Conservation (phyloP, 1,140 invertebrate species). For the Chrysomallon squamiferum region DNA sequence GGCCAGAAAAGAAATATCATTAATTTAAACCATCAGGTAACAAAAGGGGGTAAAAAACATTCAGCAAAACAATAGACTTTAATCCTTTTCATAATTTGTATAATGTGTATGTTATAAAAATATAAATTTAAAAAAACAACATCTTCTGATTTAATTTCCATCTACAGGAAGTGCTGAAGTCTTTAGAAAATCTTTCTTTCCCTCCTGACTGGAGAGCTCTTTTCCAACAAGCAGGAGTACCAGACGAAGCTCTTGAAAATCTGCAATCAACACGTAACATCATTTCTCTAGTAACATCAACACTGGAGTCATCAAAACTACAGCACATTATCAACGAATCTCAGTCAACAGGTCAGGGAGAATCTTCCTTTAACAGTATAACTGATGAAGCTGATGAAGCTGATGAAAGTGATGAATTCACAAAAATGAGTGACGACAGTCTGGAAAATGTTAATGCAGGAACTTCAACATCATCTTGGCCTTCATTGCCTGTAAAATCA, state of each 20-base stretch:
- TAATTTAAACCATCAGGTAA: too few species aligned
- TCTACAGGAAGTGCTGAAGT: constrained; percentile 36
- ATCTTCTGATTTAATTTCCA: neutral
- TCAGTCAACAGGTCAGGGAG: neutral
- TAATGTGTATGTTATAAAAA: too few species aligned
- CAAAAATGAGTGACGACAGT: constrained; percentile 6
- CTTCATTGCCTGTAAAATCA: too few species aligned
- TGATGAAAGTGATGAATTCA: neutral
- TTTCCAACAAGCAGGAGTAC: constrained; percentile 42
- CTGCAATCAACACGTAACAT: constrained; percentile 39
- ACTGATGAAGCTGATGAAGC: constrained; percentile 8
- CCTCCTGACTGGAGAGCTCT: constrained; percentile 44
- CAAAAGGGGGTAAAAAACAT: too few species aligned
- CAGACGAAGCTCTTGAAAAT: constrained; percentile 35
- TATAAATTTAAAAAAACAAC: too few species aligned
- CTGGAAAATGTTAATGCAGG: constrained; percentile 4
- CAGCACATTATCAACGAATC: constrained; percentile 16
- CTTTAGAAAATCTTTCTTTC: constrained; percentile 41
- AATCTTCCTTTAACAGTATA: constrained; percentile 8
- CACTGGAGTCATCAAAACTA: constrained; percentile 32
- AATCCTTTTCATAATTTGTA: too few species aligned
- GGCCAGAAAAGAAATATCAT: too few species aligned
- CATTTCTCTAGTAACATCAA: constrained; percentile 37
- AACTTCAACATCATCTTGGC: neutral
- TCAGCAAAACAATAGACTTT: too few species aligned